These are phyloP conservation scores for Sebastes baramenuke DNA, from an alignment of 2,797 vertebrate genomes.

Conservation along the genomic window DNA sequence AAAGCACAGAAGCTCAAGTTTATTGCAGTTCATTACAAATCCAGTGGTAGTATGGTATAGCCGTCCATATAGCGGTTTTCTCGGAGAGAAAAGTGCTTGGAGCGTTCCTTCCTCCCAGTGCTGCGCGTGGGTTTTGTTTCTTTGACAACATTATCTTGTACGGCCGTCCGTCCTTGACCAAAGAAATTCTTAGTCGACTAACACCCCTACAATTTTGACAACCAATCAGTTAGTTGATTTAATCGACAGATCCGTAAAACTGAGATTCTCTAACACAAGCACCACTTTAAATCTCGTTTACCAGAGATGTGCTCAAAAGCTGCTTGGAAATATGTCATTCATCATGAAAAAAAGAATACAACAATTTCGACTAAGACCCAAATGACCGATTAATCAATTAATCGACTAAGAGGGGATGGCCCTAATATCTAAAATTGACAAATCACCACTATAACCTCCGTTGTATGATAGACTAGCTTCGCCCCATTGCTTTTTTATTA, in stretches of 20 bases:
- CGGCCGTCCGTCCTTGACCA: no score
- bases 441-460: neutral
- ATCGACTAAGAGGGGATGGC: neutral
- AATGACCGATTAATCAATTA: neutral
- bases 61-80: neutral
- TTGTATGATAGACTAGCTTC: neutral
- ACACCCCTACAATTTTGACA: neutral
- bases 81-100: no score
- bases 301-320: no score
- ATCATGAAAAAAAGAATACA: no score
- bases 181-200: neutral
- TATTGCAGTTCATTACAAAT: neutral
- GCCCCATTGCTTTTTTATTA: no score
- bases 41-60: neutral
- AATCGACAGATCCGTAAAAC: neutral
- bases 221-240: neutral
- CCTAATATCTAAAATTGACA: neutral
- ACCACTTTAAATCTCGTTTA: neutral
- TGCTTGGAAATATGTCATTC: no score
- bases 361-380: neutral
- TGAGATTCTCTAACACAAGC: neutral
- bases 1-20: neutral
- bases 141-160: neutral
- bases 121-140: neutral
- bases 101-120: neutral